phyloP scores from a whole-genome alignment of 2,797 vertebrate species.

The Pipistrellus kuhlii region DNA sequence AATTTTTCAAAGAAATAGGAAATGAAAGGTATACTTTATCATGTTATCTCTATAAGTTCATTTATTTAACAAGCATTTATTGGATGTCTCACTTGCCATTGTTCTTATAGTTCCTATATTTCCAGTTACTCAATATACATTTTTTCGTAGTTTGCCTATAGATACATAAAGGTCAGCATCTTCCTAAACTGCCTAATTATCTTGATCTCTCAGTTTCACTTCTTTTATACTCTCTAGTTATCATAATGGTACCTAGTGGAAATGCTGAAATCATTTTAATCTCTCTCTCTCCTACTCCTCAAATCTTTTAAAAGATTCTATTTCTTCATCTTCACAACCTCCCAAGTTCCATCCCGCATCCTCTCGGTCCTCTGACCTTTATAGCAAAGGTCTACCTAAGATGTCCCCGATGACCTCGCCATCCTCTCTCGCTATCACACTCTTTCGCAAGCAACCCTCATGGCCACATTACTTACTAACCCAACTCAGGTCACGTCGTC shows the following conservation, averaged over 20 bases:
- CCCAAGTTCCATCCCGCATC: not conserved
- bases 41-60: not conserved
- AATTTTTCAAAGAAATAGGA: constrained; percentile 49
- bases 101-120: not conserved
- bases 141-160: not conserved
- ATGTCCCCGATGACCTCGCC: not conserved
- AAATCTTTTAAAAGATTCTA: constrained; percentile 11
- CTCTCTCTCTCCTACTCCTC: not conserved
- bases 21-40: constrained; percentile 11
- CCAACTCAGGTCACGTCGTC: not conserved
- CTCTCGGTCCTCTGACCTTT: not conserved
- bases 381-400: not conserved
- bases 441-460: not conserved
- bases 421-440: not conserved
- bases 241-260: not conserved
- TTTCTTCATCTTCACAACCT: not conserved
- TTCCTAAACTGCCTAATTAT: not conserved
- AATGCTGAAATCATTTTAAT: not conserved
- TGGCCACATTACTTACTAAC: not conserved
- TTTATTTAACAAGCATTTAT: constrained; percentile 39
- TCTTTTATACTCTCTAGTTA: not conserved
- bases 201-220: not conserved
- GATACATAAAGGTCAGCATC: not conserved
- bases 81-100: not conserved
- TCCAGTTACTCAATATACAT: not conserved